Evolutionary conservation across 1,140 invertebrate genomes (phyloP).

Genomic region (Drosophila ambigua): DNA sequence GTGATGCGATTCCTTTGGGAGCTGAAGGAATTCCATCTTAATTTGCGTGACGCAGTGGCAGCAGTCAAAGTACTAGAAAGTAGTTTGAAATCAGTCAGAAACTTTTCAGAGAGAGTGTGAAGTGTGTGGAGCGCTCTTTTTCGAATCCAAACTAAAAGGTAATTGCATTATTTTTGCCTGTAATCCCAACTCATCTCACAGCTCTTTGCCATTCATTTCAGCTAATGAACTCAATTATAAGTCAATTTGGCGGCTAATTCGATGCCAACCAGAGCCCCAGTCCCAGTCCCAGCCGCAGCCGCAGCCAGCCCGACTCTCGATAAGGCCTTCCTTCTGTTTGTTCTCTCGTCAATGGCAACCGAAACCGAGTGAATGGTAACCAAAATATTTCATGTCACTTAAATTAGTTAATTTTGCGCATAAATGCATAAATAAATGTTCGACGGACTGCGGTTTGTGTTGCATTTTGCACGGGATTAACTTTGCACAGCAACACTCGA

Average conservation of each 20-base stretch:
- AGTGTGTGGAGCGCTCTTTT: too few relatives aligned
- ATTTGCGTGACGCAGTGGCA: constrained; percentile 24
- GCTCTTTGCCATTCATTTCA: not conserved
- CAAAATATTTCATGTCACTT: constrained; percentile 73
- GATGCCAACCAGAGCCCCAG: constrained; percentile 23
- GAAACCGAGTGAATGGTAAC: constrained; percentile 36
- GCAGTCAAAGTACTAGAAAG: not conserved
- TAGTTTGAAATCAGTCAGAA: not conserved
- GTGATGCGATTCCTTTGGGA: constrained; percentile 9
- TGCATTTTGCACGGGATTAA: constrained; percentile 30
- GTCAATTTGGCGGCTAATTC: constrained; percentile 64
- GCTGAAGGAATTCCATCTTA: constrained; percentile 20
- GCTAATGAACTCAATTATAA: constrained; percentile 57
- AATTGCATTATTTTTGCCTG: not conserved
- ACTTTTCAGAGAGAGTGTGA: too few relatives aligned
- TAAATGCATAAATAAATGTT: constrained; percentile 70
- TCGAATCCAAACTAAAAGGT: too few relatives aligned
- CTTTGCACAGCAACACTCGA: not conserved
- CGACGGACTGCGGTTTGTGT: constrained; percentile 43
- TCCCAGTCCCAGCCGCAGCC: too few relatives aligned
- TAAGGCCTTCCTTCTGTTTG: constrained; percentile 10
- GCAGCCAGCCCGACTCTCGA: too few relatives aligned
- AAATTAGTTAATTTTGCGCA: constrained; percentile 77
- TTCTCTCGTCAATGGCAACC: constrained; percentile 43
- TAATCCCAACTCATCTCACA: constrained; percentile 9